A percentile compares a stretch with the other conserved stretches of the same genome.
These are phyloP conservation scores for Eudorcas thomsonii DNA, from an alignment of 2,113 vertebrate species.

Conservation along the genomic window DNA sequence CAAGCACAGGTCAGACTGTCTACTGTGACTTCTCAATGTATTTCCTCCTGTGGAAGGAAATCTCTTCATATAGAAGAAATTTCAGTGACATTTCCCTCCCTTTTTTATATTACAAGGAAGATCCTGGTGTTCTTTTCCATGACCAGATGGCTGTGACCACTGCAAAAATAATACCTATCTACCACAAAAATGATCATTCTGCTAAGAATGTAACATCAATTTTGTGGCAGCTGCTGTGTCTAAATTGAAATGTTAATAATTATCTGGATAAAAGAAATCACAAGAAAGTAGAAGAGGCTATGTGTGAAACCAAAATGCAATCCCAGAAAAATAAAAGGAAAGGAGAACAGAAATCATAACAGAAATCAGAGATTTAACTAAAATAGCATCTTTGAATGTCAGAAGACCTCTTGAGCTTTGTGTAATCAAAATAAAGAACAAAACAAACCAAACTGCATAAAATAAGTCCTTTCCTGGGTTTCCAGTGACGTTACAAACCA, in stretches of 20 bases:
- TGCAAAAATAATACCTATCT: neutral
- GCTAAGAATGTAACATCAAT: rapidly evolving
- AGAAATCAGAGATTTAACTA: slow-evolving; percentile 14
- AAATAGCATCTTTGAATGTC: slow-evolving; percentile 50
- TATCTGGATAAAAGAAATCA: neutral
- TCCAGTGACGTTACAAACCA: slow-evolving; percentile 41
- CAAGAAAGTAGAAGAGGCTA: neutral
- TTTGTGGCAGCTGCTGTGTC: neutral
- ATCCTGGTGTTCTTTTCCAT: neutral
- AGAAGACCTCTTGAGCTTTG: slow-evolving; percentile 47
- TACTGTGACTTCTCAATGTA: neutral
- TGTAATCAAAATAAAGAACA: slow-evolving; percentile 54
- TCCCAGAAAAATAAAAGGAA: neutral
- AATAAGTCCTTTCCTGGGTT: slow-evolving; percentile 45
- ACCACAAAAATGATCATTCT: neutral
- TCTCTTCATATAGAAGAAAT: neutral
- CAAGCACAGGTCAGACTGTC: neutral
- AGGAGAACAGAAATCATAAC: neutral
- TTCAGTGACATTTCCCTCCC: neutral
- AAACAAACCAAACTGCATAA: slow-evolving; percentile 7
- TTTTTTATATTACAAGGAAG: neutral
- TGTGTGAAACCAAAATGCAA: neutral
- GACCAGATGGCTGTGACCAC: neutral
- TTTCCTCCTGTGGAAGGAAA: neutral
- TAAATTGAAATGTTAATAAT: neutral